Conservation (phyloP, 2,113 vertebrate species). For the Oceanodroma tethys region DNA sequence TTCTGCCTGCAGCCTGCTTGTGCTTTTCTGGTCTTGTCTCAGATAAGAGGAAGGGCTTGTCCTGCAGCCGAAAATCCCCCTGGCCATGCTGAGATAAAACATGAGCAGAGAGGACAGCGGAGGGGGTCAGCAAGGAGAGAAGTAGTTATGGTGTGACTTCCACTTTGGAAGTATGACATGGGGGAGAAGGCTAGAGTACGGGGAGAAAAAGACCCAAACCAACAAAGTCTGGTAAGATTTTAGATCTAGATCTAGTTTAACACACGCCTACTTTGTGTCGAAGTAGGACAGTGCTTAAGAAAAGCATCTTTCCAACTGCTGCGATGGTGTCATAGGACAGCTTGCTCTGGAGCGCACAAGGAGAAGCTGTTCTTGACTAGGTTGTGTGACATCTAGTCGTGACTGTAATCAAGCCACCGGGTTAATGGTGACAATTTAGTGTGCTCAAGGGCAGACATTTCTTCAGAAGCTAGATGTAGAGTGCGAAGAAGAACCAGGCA, state of each 20-base stretch:
- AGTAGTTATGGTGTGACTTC: neutral
- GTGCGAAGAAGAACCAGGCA: neutral
- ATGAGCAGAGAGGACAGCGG: rapidly evolving
- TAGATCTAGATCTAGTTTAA: conserved; percentile 25
- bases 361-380: neutral
- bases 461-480: neutral
- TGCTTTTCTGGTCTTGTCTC: neutral
- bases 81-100: neutral
- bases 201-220: neutral
- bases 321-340: neutral
- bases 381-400: neutral
- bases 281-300: conserved; percentile 31
- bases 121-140: neutral
- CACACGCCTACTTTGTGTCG: neutral
- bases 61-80: neutral
- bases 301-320: neutral
- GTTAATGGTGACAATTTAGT: neutral
- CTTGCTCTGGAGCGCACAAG: neutral
- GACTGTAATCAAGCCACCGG: neutral
- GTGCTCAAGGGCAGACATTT: neutral
- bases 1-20: neutral
- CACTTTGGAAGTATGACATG: neutral
- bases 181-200: neutral
- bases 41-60: neutral
- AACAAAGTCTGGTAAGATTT: neutral